phyloP scores from a whole-genome alignment of 2,797 vertebrate genomes.

The Glossophaga mutica region DNA sequence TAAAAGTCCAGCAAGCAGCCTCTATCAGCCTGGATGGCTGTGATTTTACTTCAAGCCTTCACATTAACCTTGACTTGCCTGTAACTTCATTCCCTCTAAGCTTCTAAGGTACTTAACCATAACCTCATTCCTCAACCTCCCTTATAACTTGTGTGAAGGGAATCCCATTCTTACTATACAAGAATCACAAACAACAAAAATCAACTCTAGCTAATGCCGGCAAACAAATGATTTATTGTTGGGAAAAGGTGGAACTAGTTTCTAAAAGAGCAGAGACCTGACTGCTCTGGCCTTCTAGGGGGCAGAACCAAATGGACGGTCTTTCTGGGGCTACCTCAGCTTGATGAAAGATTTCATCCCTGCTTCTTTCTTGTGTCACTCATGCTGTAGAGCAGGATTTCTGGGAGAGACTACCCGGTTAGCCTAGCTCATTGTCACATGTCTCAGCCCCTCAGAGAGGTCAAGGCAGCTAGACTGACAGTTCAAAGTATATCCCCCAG shows the following conservation, averaged over 20 bases:
- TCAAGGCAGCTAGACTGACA: background rate
- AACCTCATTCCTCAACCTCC: background rate
- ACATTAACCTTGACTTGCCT: background rate
- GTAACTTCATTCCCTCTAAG: background rate
- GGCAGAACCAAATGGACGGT: background rate
- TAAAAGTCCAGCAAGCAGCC: background rate
- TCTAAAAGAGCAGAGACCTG: background rate
- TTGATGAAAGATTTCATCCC: background rate
- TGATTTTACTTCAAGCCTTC: background rate
- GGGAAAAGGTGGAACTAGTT: background rate
- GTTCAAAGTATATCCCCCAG: background rate
- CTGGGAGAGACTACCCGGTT: background rate
- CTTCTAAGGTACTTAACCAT: background rate
- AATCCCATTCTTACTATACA: background rate
- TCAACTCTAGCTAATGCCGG: background rate
- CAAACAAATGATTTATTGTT: background rate
- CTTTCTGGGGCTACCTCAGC: background rate
- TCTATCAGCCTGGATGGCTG: background rate
- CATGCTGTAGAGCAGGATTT: background rate
- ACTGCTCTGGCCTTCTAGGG: background rate
- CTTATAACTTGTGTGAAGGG: background rate
- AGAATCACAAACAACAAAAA: background rate
- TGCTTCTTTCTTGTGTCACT: background rate
- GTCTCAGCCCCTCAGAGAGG: rapidly evolving
- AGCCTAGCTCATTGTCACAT: background rate